These are phyloP conservation scores for Zapus hudsonius DNA, from an alignment of 2,113 vertebrate genomes.

Conservation along the genomic window DNA sequence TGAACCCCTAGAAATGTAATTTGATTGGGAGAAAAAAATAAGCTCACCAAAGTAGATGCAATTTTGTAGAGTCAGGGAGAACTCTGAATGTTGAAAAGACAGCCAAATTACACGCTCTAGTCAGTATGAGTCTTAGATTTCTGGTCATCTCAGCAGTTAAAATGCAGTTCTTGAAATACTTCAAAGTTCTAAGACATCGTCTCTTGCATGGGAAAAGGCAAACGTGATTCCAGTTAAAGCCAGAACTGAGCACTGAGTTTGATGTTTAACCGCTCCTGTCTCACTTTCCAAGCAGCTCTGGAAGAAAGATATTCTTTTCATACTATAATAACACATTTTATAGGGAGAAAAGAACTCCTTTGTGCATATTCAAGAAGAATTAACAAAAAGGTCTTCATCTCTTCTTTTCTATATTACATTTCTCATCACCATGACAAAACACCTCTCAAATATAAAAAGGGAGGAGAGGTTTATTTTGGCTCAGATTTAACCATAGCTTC, in stretches of 20 bases:
- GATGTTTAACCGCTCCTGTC: neutral
- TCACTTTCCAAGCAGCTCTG: constrained; percentile 49
- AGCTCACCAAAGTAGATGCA: constrained; percentile 49
- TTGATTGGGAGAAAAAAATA: constrained; percentile 5
- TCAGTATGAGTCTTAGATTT: constrained; percentile 6
- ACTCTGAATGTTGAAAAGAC: constrained; percentile 52
- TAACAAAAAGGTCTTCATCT: constrained; percentile 28
- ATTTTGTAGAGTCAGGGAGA: constrained; percentile 53
- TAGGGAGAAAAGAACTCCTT: constrained; percentile 6
- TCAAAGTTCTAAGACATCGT: constrained; percentile 51
- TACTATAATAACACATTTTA: constrained; percentile 48
- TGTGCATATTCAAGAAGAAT: constrained; percentile 47
- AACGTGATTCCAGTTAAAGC: constrained; percentile 28
- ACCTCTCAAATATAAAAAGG: neutral
- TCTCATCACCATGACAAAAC: neutral
- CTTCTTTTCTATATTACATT: neutral
- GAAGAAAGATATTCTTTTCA: constrained; percentile 22
- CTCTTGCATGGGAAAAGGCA: constrained; percentile 43
- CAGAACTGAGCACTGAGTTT: neutral
- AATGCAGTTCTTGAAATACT: constrained; percentile 40
- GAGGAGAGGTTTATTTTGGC: neutral
- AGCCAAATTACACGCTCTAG: constrained; percentile 31
- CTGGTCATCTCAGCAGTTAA: constrained; percentile 63
- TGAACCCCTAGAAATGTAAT: constrained; percentile 62
- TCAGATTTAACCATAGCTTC: fast-evolving